phyloP scores from a whole-genome alignment of 2,113 vertebrate species.

The Eudyptes chrysolophus region DNA sequence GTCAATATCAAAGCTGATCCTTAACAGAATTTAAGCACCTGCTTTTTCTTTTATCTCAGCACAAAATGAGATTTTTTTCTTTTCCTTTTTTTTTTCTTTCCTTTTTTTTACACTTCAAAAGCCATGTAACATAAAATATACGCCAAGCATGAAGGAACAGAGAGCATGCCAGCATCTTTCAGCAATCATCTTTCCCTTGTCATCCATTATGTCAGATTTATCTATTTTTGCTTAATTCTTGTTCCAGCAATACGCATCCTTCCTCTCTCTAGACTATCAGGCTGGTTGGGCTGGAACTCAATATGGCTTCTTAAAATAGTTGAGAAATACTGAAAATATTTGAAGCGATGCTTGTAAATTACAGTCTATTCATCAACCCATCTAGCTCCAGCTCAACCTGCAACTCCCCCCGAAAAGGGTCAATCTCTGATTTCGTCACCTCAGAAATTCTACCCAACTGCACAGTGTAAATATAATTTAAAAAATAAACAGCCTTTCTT shows the following conservation, averaged over 20 bases:
- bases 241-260: not conserved
- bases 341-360: not conserved
- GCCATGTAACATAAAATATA: constrained; percentile 10
- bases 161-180: constrained; percentile 52
- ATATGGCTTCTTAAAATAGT: constrained; percentile 49
- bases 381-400: not conserved
- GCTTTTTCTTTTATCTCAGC: constrained; percentile 43
- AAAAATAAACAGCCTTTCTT: not conserved
- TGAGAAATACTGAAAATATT: constrained; percentile 11
- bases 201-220: constrained; percentile 51
- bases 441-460: not conserved
- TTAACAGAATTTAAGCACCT: constrained; percentile 25
- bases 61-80: not conserved
- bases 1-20: constrained; percentile 45
- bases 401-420: not conserved
- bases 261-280: constrained; percentile 28
- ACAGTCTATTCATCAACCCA: not conserved
- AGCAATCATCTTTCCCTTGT: constrained; percentile 52
- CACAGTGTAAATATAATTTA: not conserved
- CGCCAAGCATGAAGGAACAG: constrained; percentile 16
- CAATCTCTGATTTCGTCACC: not conserved
- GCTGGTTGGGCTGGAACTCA: constrained; percentile 21
- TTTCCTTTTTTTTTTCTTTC: not conserved
- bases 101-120: constrained; percentile 50
- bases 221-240: constrained; percentile 56